These are phyloP conservation scores for Numida meleagris DNA, from an alignment of 2,113 vertebrate genomes.

Conservation along the genomic window DNA sequence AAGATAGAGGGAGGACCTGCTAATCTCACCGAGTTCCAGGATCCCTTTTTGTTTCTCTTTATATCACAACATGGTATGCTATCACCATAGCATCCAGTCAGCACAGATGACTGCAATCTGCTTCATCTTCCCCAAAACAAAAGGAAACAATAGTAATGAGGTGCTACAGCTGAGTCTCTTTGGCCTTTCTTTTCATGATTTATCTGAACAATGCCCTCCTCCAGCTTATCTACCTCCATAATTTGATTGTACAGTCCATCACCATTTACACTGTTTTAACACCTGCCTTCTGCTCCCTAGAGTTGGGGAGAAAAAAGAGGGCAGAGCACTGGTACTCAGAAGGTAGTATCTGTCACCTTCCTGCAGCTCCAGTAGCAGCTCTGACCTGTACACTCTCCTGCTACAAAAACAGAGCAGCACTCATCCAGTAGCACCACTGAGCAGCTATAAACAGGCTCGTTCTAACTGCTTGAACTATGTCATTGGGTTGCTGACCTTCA, in stretches of 20 bases:
- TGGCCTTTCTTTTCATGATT: background rate
- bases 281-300: background rate
- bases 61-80: background rate
- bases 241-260: background rate
- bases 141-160: background rate
- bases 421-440: background rate
- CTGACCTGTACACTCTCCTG: background rate
- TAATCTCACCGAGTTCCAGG: background rate
- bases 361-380: background rate
- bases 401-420: background rate
- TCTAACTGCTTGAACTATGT: background rate
- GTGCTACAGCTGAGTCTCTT: background rate
- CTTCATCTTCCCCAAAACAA: background rate
- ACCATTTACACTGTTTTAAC: background rate
- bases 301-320: background rate
- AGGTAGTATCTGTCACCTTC: background rate
- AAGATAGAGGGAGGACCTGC: background rate
- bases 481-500: background rate
- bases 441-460: background rate
- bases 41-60: background rate
- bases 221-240: background rate
- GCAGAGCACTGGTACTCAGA: background rate
- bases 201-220: background rate
- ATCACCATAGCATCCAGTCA: background rate
- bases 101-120: background rate